These are phyloP conservation scores for Lagopus muta DNA, from an alignment of 2,113 vertebrate genomes.

Conservation along the genomic window DNA sequence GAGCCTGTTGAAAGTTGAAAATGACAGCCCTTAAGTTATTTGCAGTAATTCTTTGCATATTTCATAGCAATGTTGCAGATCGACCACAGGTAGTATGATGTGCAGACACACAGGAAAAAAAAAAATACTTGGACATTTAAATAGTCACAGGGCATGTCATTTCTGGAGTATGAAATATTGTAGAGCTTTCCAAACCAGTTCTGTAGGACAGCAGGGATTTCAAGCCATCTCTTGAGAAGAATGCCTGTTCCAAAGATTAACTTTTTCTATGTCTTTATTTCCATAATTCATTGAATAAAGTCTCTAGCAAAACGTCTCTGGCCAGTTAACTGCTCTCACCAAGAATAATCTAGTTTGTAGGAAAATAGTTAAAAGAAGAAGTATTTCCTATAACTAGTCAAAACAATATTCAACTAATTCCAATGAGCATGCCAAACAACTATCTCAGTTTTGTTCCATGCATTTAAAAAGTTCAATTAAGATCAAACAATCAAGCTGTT, in stretches of 20 bases:
- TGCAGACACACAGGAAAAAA: neutral
- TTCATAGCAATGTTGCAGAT: neutral
- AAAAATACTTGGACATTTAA: neutral
- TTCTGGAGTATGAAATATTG: neutral
- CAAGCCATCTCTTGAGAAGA: neutral
- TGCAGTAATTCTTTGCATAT: neutral
- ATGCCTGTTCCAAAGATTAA: neutral
- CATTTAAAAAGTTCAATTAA: neutral
- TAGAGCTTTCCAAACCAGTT: no score
- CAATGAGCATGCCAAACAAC: neutral
- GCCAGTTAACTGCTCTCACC: neutral
- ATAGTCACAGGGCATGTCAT: rapidly evolving
- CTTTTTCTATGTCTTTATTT: neutral
- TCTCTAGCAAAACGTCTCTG: neutral
- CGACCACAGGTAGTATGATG: no score
- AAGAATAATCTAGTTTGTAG: neutral
- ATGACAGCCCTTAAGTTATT: rapidly evolving
- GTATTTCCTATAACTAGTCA: neutral
- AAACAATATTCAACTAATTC: neutral
- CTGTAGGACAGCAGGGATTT: neutral
- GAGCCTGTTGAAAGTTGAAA: neutral
- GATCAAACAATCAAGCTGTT: neutral
- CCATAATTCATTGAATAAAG: neutral
- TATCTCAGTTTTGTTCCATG: neutral
- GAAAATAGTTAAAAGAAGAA: neutral